Evolutionary conservation across 2,797 vertebrate genomes (phyloP).

Genomic region (Xenentodon cancila): DNA sequence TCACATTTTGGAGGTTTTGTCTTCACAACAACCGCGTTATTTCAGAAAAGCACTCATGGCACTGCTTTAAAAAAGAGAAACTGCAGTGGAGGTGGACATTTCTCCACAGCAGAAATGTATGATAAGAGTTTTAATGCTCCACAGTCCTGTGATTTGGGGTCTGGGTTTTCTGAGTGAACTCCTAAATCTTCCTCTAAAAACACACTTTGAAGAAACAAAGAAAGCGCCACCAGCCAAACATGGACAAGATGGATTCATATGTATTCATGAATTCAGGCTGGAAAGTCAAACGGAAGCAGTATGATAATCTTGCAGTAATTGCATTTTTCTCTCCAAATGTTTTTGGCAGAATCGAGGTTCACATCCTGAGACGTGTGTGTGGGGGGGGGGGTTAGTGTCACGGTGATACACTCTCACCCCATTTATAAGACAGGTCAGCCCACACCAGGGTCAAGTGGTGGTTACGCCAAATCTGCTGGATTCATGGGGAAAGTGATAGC

Average conservation of each 20-base stretch:
- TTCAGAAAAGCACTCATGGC: conserved; percentile 20
- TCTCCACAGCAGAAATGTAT: conserved; percentile 1
- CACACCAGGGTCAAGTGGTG: conserved; percentile 70
- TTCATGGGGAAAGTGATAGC: conserved; percentile 70
- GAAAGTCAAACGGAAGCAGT: conserved; percentile 82
- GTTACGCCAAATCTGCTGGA: conserved; percentile 64
- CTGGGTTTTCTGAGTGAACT: conserved; percentile 20
- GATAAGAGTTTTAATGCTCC: conserved; percentile 28
- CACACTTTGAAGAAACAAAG: conserved; percentile 67
- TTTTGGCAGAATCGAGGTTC: conserved; percentile 60
- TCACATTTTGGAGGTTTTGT: conserved; percentile 38
- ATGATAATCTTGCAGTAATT: conserved; percentile 81
- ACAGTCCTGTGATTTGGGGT: conserved; percentile 32
- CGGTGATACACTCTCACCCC: conserved; percentile 62
- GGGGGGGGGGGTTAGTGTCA: neutral
- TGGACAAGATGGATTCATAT: conserved; percentile 78
- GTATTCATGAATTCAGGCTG: conserved; percentile 82
- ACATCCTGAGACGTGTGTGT: conserved; percentile 44
- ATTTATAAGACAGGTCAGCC: conserved; percentile 58
- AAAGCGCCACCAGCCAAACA: conserved; percentile 69
- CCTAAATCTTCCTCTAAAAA: conserved; percentile 54
- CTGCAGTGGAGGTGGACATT: conserved; percentile 3
- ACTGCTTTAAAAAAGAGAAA: conserved; percentile 13
- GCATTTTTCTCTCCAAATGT: conserved; percentile 75
- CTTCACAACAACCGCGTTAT: conserved; percentile 51